A percentile compares a stretch with the other conserved stretches of the same genome.
These are phyloP conservation scores for Akabosia matsudoensis DNA, from an alignment of 1,140 invertebrate genomes.

Conservation along the genomic window DNA sequence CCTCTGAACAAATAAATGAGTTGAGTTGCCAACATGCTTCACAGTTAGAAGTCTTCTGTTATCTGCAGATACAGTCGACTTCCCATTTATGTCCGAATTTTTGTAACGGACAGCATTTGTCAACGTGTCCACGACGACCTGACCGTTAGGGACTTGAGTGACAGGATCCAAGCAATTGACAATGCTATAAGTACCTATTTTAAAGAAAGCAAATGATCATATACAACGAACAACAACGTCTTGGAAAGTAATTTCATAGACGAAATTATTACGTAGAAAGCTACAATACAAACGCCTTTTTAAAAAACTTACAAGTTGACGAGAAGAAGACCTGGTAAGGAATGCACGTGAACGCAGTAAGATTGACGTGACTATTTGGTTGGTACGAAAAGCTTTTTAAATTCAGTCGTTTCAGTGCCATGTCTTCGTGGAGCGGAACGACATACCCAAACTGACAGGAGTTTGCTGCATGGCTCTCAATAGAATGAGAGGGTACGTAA, in stretches of 20 bases:
- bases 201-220: background rate
- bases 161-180: background rate
- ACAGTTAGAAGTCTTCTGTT: background rate
- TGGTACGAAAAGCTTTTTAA: constrained; percentile 13
- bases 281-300: background rate
- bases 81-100: background rate
- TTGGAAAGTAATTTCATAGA: too few species aligned
- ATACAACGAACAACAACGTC: background rate
- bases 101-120: background rate
- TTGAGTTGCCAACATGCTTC: constrained; percentile 3
- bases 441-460: background rate
- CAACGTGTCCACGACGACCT: background rate
- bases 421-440: background rate
- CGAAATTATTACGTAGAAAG: too few species aligned
- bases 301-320: background rate
- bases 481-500: background rate
- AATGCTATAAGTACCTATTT: background rate
- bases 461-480: background rate
- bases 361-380: background rate
- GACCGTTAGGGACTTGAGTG: background rate
- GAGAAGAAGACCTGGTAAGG: constrained; percentile 9
- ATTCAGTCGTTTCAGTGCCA: background rate
- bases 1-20: constrained; percentile 1
- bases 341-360: constrained; percentile 13
- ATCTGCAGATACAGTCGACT: background rate